Conservation (phyloP, 2,888 invertebrate genomes). For the Dasysyrphus albostriatus region DNA sequence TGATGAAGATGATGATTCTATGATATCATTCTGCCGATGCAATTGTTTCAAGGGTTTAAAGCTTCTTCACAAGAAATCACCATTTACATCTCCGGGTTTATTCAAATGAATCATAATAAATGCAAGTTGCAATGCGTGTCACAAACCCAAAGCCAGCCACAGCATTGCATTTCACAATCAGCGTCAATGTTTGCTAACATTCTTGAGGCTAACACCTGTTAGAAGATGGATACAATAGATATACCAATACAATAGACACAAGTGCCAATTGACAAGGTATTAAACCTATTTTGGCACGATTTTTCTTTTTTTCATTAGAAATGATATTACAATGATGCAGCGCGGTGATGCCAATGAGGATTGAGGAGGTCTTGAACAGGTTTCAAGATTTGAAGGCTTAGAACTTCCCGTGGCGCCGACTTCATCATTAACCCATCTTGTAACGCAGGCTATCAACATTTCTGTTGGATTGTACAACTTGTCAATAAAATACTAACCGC, state of each 20-base stretch:
- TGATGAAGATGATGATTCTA: constrained; percentile 11
- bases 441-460: constrained; percentile 48
- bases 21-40: constrained; percentile 52
- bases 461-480: constrained; percentile 55
- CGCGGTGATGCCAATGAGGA: background rate
- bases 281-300: constrained; percentile 47
- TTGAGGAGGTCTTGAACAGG: constrained; percentile 4
- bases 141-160: background rate
- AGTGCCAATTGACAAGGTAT: constrained; percentile 30
- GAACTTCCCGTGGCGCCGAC: constrained; percentile 41
- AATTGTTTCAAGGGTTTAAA: constrained; percentile 47
- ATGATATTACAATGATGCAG: constrained; percentile 17
- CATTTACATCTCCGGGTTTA: constrained; percentile 50
- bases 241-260: background rate
- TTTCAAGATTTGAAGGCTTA: constrained; percentile 16
- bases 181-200: constrained; percentile 2
- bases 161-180: background rate
- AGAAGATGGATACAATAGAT: background rate
- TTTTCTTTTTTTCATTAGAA: constrained; percentile 19
- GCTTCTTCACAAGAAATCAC: constrained; percentile 38
- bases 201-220: constrained; percentile 39
- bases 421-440: constrained; percentile 43
- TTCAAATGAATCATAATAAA: constrained; percentile 57
- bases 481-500: constrained; percentile 68
- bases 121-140: constrained; percentile 11